Percentiles rank a stretch among this genome's conserved stretches.
Evolutionary conservation across 2,797 vertebrate genomes (phyloP).

Genomic region (Meriones psammophilus): DNA sequence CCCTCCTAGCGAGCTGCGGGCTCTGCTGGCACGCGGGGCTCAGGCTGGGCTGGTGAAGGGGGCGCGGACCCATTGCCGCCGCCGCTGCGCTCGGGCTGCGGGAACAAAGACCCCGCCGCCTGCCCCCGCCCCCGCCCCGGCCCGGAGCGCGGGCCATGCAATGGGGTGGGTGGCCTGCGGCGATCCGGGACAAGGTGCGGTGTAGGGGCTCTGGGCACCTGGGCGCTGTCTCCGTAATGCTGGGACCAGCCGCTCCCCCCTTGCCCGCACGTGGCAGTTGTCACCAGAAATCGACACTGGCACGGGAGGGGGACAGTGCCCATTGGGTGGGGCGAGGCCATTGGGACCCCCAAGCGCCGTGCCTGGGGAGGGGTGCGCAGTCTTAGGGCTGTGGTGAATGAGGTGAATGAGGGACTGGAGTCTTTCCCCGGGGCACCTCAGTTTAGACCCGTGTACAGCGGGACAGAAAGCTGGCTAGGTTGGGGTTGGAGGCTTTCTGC

Average conservation of each 20-base stretch:
- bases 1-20: constrained; percentile 38
- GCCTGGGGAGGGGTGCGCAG: constrained; percentile 24
- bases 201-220: constrained; percentile 9
- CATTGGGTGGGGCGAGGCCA: constrained; percentile 58
- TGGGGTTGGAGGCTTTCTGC: constrained; percentile 53
- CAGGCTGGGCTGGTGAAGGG: constrained; percentile 60
- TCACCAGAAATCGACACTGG: constrained; percentile 69
- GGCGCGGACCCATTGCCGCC: constrained; percentile 77
- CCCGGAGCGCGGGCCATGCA: constrained; percentile 64
- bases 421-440: constrained; percentile 28
- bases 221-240: constrained; percentile 69
- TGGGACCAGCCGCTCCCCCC: constrained; percentile 71
- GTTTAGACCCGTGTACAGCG: constrained; percentile 51
- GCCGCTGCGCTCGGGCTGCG: constrained; percentile 77
- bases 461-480: constrained; percentile 59
- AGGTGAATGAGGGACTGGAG: background rate
- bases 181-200: background rate
- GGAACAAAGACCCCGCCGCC: constrained; percentile 85
- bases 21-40: constrained; percentile 37
- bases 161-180: constrained; percentile 47
- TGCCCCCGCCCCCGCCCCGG: constrained; percentile 77
- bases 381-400: background rate
- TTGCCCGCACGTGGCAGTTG: constrained; percentile 79
- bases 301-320: constrained; percentile 62
- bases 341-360: constrained; percentile 37